Conservation (phyloP, 2,113 vertebrate genomes). For the Microtus ochrogaster region DNA sequence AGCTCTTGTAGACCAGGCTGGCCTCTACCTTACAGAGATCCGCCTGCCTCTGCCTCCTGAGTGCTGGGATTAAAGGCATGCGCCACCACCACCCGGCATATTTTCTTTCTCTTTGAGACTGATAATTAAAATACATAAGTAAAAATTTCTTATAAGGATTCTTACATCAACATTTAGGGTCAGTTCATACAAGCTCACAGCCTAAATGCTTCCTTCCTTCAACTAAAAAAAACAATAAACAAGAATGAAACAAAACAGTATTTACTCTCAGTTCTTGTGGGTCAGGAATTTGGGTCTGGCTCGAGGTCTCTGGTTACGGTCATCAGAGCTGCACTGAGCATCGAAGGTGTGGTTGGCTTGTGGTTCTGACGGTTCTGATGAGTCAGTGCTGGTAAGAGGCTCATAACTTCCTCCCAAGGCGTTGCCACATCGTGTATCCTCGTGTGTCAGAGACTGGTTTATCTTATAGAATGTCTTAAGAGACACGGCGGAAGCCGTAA, state of each 20-base stretch:
- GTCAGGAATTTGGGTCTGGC: background rate
- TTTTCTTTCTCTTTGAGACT: too few species aligned
- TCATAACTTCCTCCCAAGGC: background rate
- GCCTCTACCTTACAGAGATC: too few species aligned
- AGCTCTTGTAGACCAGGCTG: too few species aligned
- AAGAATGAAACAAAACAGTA: background rate
- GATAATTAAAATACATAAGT: background rate
- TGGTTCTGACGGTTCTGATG: background rate
- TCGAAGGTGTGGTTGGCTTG: background rate
- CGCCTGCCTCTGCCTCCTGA: too few species aligned
- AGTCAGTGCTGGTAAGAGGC: background rate
- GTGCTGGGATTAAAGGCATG: too few species aligned
- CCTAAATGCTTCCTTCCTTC: background rate
- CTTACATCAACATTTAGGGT: background rate
- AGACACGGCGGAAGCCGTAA: background rate
- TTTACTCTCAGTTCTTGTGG: constrained; percentile 6
- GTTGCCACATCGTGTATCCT: background rate
- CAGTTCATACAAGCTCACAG: background rate
- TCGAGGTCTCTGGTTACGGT: background rate
- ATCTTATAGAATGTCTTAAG: background rate
- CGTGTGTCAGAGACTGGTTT: background rate
- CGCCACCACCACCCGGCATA: too few species aligned
- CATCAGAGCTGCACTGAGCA: background rate
- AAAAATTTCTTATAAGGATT: background rate
- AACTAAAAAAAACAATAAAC: background rate